Conservation (phyloP, 64 coral and sea anemone genomes). For the Exaiptasia diaphana region DNA sequence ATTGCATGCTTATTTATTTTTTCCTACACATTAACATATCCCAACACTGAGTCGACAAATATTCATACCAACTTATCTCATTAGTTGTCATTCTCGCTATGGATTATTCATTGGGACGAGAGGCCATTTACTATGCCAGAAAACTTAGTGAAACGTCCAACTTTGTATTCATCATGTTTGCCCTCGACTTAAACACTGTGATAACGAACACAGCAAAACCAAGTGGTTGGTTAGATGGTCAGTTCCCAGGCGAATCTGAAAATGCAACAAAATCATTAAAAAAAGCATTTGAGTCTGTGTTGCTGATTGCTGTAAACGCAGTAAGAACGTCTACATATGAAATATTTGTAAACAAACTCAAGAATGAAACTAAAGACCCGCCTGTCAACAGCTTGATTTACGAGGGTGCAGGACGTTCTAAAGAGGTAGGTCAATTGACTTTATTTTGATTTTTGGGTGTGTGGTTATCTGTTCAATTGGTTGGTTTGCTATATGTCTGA, state of each 20-base stretch:
- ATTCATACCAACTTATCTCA: neutral
- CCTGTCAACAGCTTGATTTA: constrained; percentile 31
- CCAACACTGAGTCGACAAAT: neutral
- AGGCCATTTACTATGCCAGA: constrained; percentile 42
- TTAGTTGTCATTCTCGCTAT: constrained; percentile 81
- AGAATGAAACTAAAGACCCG: constrained; percentile 18
- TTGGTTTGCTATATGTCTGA: too few relatives aligned
- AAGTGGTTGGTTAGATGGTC: constrained; percentile 19
- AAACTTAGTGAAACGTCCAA: constrained; percentile 29
- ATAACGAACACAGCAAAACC: neutral
- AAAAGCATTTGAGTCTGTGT: constrained; percentile 38
- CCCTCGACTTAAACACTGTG: constrained; percentile 23
- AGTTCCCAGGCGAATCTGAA: constrained; percentile 2
- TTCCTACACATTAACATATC: neutral
- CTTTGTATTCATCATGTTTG: constrained; percentile 76
- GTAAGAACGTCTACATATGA: constrained; percentile 31
- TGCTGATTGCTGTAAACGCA: constrained; percentile 53
- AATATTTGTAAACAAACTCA: constrained; percentile 39
- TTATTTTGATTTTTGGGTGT: too few relatives aligned
- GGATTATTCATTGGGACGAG: constrained; percentile 50
- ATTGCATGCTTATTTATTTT: neutral
- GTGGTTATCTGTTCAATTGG: too few relatives aligned
- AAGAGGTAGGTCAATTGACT: neutral
- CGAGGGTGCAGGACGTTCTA: neutral
- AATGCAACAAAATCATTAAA: neutral